Percentiles rank a stretch among this genome's conserved stretches.
phyloP scores from a whole-genome alignment of 2,113 vertebrate genomes.

The Silurus asotus region DNA sequence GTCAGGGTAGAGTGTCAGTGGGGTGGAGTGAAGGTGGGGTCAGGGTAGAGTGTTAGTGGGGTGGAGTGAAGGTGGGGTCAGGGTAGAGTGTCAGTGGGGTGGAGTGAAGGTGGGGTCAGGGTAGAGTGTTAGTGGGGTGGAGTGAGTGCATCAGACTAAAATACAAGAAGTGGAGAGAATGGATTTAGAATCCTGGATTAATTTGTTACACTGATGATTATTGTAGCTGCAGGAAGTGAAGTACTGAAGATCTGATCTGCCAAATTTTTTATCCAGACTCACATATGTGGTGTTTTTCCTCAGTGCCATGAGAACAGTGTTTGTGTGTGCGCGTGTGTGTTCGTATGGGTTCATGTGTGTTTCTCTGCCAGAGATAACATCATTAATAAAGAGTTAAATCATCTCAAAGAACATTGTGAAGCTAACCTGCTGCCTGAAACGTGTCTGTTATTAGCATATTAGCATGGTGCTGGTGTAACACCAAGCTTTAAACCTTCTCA shows the following conservation, averaged over 20 bases:
- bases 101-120: too few relatives aligned
- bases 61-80: too few relatives aligned
- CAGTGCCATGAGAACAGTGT: slow-evolving; percentile 25
- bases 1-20: too few relatives aligned
- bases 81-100: too few relatives aligned
- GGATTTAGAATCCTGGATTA: background rate
- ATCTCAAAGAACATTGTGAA: background rate
- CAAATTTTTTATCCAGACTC: slow-evolving; percentile 6
- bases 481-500: background rate
- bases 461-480: background rate
- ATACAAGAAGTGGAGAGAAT: background rate
- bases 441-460: background rate
- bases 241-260: background rate
- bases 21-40: too few relatives aligned
- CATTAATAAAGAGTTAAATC: slow-evolving; percentile 22
- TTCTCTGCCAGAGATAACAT: background rate
- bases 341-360: background rate
- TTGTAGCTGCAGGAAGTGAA: background rate
- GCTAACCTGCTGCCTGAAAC: background rate
- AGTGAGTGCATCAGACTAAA: too few relatives aligned
- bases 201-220: background rate
- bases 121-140: background rate
- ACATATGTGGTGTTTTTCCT: background rate
- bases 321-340: background rate
- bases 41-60: too few relatives aligned